Evolutionary conservation across 2,113 vertebrate species (phyloP).

Genomic region (Rallus limicola): DNA sequence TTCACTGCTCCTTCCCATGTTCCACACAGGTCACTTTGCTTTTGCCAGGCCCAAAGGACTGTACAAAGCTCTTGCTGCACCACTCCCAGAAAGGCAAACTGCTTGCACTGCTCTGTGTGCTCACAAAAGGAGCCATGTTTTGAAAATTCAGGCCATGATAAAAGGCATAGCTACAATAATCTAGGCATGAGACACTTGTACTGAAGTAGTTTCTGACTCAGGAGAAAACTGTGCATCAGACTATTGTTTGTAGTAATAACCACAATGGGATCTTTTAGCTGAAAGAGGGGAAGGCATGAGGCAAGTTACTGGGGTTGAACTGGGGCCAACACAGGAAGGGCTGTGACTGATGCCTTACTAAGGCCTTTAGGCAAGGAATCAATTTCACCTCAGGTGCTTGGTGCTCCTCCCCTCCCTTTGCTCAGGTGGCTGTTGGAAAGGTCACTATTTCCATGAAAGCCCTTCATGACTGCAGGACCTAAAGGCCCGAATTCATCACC

Average conservation of each 20-base stretch:
- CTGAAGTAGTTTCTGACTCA: neutral
- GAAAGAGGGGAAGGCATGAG: neutral
- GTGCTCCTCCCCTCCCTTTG: neutral
- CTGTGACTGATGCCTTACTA: fast-evolving
- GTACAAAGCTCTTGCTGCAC: neutral
- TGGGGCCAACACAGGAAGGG: neutral
- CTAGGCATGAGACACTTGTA: neutral
- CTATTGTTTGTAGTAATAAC: neutral
- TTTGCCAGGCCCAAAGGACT: neutral
- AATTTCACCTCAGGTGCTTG: neutral
- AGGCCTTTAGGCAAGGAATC: neutral
- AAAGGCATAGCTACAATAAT: neutral
- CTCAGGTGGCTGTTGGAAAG: neutral
- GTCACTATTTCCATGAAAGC: neutral
- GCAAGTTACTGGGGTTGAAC: neutral
- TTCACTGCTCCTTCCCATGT: neutral
- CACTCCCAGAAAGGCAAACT: neutral
- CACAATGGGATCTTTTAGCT: neutral
- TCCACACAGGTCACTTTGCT: neutral
- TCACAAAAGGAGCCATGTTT: neutral
- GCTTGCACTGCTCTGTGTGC: neutral
- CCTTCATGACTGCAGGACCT: neutral
- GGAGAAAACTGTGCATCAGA: neutral
- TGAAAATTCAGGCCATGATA: neutral
- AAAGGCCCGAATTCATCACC: neutral